Evolutionary conservation across 2,888 invertebrate genomes (phyloP).

Genomic region (Dendrolimus pini): DNA sequence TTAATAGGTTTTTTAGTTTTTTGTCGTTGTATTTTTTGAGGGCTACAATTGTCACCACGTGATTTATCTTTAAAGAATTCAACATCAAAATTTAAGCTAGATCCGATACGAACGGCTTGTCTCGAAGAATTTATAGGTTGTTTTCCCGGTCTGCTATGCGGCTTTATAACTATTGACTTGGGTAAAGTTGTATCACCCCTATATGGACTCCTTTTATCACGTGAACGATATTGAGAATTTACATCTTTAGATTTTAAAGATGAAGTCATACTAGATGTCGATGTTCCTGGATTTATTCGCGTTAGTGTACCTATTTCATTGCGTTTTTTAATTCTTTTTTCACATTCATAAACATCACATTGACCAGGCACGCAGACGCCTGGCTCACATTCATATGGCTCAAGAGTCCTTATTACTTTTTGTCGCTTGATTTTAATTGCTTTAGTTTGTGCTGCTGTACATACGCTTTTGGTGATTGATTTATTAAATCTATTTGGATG

Average conservation of each 20-base stretch:
- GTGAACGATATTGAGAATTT: constrained; percentile 4
- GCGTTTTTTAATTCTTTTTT: constrained; percentile 22
- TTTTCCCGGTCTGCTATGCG: not conserved
- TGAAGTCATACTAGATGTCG: not conserved
- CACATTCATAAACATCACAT: constrained; percentile 29
- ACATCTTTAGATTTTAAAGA: not conserved
- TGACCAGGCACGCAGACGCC: constrained; percentile 26
- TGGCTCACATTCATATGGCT: constrained; percentile 35
- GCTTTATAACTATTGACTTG: not conserved
- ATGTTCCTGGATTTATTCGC: not conserved
- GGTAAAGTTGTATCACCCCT: not conserved
- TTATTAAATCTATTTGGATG: not conserved
- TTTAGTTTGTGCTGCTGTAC: constrained; percentile 12
- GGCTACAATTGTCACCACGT: not conserved
- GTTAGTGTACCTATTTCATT: constrained; percentile 7
- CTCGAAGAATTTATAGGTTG: not conserved
- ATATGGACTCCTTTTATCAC: not conserved
- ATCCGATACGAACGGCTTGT: constrained; percentile 15
- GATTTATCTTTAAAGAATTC: constrained; percentile 18
- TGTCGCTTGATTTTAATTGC: constrained; percentile 7
- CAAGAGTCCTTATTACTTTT: constrained; percentile 9
- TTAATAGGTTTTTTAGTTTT: too few relatives aligned
- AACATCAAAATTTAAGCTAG: constrained; percentile 20
- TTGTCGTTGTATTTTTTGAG: not conserved
- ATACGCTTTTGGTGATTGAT: not conserved